Conservation (phyloP, 2,797 vertebrate genomes). For the Diceros bicornis region DNA sequence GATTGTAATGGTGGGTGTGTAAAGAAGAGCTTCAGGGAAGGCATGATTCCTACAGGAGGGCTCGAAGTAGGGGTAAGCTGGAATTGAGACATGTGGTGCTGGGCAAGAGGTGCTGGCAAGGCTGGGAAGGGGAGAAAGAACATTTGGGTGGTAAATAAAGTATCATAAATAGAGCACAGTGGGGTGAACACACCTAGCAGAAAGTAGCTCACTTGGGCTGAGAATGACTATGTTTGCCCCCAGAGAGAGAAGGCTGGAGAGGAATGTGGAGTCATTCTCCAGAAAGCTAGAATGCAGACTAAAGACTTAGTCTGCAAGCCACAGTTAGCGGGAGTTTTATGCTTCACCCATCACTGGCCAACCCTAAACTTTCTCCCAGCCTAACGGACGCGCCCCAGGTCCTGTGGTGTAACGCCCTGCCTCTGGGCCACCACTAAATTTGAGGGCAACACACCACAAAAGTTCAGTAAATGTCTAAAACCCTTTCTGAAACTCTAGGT, state of each 20-base stretch:
- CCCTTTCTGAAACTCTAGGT: neutral
- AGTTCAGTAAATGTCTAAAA: neutral
- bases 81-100: neutral
- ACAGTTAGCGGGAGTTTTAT: neutral
- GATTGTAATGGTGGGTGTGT: accelerated
- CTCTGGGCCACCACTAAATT: neutral
- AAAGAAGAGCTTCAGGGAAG: neutral
- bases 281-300: neutral
- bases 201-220: neutral
- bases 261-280: neutral
- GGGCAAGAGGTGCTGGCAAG: neutral
- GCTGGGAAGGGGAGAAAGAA: neutral
- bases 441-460: neutral
- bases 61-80: neutral
- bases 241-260: neutral
- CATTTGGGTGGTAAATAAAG: neutral
- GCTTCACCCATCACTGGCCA: neutral
- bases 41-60: neutral
- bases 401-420: neutral
- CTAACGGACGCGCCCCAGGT: neutral
- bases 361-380: neutral
- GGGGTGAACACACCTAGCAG: neutral
- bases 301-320: neutral
- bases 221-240: neutral
- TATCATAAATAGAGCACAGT: neutral